These are phyloP conservation scores for Ypsolopha scabrella DNA, from an alignment of 2,888 invertebrate species.

Conservation along the genomic window DNA sequence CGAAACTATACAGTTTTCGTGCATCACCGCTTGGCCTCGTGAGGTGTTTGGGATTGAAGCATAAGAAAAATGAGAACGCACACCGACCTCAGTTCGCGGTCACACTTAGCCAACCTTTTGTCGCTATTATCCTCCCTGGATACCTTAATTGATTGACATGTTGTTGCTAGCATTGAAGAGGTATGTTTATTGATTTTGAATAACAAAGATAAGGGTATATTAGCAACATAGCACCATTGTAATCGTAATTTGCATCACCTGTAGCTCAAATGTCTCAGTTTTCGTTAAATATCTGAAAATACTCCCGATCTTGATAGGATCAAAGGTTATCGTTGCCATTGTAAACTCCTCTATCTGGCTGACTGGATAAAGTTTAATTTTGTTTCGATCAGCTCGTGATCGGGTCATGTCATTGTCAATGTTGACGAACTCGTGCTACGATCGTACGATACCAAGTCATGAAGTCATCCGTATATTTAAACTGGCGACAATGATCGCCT, in stretches of 20 bases:
- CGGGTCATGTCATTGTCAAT: constrained; percentile 37
- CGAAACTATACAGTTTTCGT: constrained; percentile 65
- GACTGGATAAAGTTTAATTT: not conserved
- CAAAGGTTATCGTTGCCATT: constrained; percentile 1
- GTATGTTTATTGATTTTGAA: not conserved
- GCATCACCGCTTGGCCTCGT: constrained; percentile 38
- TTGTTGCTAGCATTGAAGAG: not conserved
- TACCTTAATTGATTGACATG: not conserved
- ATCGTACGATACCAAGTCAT: constrained; percentile 17
- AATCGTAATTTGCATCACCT: not conserved
- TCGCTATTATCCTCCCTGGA: not conserved
- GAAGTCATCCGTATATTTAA: constrained; percentile 46
- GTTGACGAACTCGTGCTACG: constrained; percentile 28
- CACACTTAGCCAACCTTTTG: constrained; percentile 34
- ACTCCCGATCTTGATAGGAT: not conserved
- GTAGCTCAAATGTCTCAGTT: not conserved
- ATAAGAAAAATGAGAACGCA: constrained; percentile 68
- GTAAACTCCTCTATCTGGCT: not conserved
- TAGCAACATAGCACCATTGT: not conserved
- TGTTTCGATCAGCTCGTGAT: constrained; percentile 17
- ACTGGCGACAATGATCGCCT: constrained; percentile 30
- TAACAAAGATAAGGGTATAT: not conserved
- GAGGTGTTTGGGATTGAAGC: constrained; percentile 57
- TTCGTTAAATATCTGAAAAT: too few species aligned
- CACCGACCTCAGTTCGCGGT: constrained; percentile 63